Percentiles rank a stretch among this genome's conserved stretches.
phyloP scores from a whole-genome alignment of 2,888 invertebrate species.

The Cerastis rubricosa region DNA sequence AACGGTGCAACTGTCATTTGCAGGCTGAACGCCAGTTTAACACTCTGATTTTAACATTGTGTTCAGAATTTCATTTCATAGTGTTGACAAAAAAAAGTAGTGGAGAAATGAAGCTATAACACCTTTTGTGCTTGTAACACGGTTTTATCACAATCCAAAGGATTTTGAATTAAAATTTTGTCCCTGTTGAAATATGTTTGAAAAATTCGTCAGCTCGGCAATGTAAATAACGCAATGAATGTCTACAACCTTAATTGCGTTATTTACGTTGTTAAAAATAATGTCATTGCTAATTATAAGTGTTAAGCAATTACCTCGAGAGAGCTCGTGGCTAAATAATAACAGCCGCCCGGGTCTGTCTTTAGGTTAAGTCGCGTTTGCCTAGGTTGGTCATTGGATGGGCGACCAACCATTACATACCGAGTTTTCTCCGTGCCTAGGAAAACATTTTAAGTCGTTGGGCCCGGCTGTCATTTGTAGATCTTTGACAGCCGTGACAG shows the following conservation, averaged over 20 bases:
- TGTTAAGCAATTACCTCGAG: background rate
- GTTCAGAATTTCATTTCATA: constrained; percentile 23
- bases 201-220: background rate
- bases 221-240: background rate
- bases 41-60: constrained; percentile 33
- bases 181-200: background rate
- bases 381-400: too few species aligned
- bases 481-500: too few species aligned
- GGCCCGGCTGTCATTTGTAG: too few species aligned
- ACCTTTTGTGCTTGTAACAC: background rate
- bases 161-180: background rate
- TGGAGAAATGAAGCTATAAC: background rate
- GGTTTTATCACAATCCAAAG: background rate
- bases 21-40: constrained; percentile 32
- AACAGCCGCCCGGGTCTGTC: too few species aligned
- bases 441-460: too few species aligned
- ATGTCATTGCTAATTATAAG: background rate
- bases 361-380: too few species aligned
- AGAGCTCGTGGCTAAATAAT: too few species aligned
- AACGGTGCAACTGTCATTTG: constrained; percentile 53
- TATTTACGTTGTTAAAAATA: background rate
- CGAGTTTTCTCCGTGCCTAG: too few species aligned
- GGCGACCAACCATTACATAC: too few species aligned
- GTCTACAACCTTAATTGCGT: too few species aligned
- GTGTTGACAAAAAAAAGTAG: background rate